phyloP scores from a whole-genome alignment of 2,797 vertebrate genomes.

The Rallus crepitans region DNA sequence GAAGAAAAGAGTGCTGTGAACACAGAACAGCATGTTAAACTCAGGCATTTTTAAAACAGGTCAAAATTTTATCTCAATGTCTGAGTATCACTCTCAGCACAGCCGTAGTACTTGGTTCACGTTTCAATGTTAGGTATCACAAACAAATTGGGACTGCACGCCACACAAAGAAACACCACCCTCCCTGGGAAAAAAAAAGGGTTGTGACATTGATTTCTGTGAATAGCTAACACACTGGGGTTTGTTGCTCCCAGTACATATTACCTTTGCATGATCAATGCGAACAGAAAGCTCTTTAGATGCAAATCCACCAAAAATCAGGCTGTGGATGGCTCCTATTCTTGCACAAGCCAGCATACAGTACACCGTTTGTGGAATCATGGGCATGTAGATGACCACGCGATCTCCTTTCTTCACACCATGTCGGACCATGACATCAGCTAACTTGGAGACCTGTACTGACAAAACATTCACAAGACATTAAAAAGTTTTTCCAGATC shows the following conservation, averaged over 20 bases:
- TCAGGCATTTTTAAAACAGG: not conserved
- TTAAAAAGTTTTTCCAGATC: not conserved
- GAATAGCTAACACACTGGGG: not conserved
- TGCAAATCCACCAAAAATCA: constrained; percentile 98
- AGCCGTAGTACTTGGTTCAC: not conserved
- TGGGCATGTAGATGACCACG: constrained; percentile 98
- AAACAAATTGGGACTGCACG: not conserved
- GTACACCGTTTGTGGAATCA: constrained; percentile 96
- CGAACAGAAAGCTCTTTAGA: constrained; percentile 93
- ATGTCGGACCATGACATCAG: constrained; percentile 90
- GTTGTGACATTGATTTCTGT: not conserved
- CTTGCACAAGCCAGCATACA: constrained; percentile 95
- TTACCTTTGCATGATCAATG: constrained; percentile 94
- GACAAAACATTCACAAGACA: constrained; percentile 13
- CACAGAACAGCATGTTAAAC: not conserved
- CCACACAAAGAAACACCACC: not conserved
- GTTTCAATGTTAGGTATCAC: not conserved
- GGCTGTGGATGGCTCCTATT: constrained; percentile 94
- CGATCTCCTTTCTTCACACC: constrained; percentile 90
- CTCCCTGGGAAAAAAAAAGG: not conserved
- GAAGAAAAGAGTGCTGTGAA: not conserved
- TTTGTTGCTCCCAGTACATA: not conserved
- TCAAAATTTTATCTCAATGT: not conserved
- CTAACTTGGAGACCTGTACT: constrained; percentile 88
- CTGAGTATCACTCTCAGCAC: not conserved